phyloP scores from a whole-genome alignment of 2,888 invertebrate genomes.

The Tipula lateralis region DNA sequence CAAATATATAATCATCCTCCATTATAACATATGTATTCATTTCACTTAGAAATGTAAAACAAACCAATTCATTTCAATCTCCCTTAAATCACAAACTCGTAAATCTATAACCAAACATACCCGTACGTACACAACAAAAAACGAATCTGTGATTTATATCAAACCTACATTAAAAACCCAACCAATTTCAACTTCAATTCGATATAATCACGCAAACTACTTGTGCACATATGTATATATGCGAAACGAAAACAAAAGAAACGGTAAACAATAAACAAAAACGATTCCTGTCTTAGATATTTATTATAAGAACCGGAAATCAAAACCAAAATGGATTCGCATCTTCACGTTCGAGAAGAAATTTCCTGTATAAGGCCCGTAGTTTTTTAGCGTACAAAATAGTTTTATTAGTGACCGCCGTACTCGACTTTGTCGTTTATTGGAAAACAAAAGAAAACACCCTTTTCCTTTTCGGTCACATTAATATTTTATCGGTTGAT shows the following conservation, averaged over 20 bases:
- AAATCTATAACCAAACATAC: background rate
- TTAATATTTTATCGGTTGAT: background rate
- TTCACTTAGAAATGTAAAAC: background rate
- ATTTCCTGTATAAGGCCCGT: background rate
- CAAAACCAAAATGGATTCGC: background rate
- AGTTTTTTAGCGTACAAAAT: background rate
- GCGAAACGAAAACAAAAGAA: background rate
- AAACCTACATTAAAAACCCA: slow-evolving; percentile 5
- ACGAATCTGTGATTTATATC: slow-evolving; percentile 4
- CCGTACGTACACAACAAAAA: background rate
- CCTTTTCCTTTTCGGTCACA: background rate
- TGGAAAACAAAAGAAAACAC: background rate
- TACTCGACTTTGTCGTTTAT: background rate
- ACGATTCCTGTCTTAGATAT: background rate
- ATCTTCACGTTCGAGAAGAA: background rate
- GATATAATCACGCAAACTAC: slow-evolving; percentile 1
- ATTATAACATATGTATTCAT: background rate
- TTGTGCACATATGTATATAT: background rate
- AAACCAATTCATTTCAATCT: background rate
- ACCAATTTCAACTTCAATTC: background rate
- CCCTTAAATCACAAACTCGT: background rate
- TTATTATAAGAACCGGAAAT: background rate
- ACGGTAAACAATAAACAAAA: background rate
- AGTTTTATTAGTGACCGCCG: background rate
- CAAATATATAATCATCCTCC: background rate